Conservation (phyloP, 2,113 vertebrate species). For the Sceloporus tristichus region DNA sequence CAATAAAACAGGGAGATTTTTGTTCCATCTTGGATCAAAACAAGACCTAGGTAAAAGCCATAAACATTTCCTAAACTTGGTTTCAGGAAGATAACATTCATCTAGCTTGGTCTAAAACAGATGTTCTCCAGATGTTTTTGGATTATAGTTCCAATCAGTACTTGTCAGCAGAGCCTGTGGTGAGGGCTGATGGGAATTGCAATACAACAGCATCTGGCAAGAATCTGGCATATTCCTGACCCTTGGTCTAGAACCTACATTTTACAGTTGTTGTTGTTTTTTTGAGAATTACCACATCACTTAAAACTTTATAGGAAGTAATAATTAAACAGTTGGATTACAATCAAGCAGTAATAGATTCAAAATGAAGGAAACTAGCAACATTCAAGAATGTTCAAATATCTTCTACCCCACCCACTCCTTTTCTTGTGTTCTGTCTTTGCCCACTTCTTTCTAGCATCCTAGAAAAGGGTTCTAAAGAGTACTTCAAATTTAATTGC, state of each 20-base stretch:
- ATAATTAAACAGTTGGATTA: not conserved
- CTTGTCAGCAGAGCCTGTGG: too few relatives aligned
- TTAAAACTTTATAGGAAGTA: too few relatives aligned
- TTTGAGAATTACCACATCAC: not conserved
- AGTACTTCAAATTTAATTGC: slow-evolving; percentile 59
- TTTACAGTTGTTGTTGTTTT: not conserved
- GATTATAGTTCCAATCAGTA: too few relatives aligned
- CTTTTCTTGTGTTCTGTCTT: not conserved
- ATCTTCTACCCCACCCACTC: slow-evolving; percentile 23
- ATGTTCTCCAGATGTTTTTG: too few relatives aligned
- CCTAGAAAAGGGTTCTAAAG: slow-evolving; percentile 51
- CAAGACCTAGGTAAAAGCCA: not conserved
- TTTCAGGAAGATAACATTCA: not conserved
- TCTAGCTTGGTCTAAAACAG: too few relatives aligned
- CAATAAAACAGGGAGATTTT: not conserved
- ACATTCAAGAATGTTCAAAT: slow-evolving; percentile 32
- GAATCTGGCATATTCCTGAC: too few relatives aligned
- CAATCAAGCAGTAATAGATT: not conserved
- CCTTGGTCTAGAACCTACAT: not conserved
- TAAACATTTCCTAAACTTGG: not conserved
- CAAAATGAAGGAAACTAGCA: not conserved
- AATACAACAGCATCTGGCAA: too few relatives aligned
- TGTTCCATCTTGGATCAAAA: not conserved
- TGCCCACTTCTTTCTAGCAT: slow-evolving; percentile 42
- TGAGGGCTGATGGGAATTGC: too few relatives aligned